Conservation (phyloP, 2,888 invertebrate genomes). For the Salpingus planirostris region DNA sequence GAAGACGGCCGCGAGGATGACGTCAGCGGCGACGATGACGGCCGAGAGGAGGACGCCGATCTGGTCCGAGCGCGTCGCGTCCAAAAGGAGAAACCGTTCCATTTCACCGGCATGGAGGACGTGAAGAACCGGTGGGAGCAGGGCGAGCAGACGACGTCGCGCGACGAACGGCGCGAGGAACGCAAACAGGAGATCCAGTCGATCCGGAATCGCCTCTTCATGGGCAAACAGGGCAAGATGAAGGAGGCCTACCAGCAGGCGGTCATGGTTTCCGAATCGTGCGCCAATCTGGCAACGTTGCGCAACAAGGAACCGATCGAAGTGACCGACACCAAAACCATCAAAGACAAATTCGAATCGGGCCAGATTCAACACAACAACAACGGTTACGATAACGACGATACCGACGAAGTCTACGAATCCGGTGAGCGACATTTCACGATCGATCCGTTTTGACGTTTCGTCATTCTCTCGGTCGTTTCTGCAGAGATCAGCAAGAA, state of each 20-base stretch:
- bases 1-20: slow-evolving; percentile 48
- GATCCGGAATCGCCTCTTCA: slow-evolving; percentile 73
- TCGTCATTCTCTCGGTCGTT: slow-evolving; percentile 13
- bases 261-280: slow-evolving; percentile 64
- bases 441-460: too few species aligned
- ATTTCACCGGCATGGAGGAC: slow-evolving; percentile 75
- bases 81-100: slow-evolving; percentile 65
- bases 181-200: slow-evolving; percentile 83
- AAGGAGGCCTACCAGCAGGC: slow-evolving; percentile 90
- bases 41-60: slow-evolving; percentile 52
- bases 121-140: slow-evolving; percentile 75
- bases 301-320: slow-evolving; percentile 44
- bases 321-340: slow-evolving; percentile 43
- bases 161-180: slow-evolving; percentile 66
- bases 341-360: slow-evolving; percentile 71
- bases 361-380: slow-evolving; percentile 57
- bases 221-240: slow-evolving; percentile 83
- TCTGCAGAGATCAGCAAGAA: slow-evolving; percentile 72
- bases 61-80: slow-evolving; percentile 50
- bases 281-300: slow-evolving; percentile 38
- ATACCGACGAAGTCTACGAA: slow-evolving; percentile 69
- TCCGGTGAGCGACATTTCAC: slow-evolving; percentile 51
- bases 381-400: slow-evolving; percentile 48
- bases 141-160: slow-evolving; percentile 49
- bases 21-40: slow-evolving; percentile 42